These are phyloP conservation scores for Luffia ferchaultella DNA, from an alignment of 2,888 invertebrate genomes.

Conservation along the genomic window DNA sequence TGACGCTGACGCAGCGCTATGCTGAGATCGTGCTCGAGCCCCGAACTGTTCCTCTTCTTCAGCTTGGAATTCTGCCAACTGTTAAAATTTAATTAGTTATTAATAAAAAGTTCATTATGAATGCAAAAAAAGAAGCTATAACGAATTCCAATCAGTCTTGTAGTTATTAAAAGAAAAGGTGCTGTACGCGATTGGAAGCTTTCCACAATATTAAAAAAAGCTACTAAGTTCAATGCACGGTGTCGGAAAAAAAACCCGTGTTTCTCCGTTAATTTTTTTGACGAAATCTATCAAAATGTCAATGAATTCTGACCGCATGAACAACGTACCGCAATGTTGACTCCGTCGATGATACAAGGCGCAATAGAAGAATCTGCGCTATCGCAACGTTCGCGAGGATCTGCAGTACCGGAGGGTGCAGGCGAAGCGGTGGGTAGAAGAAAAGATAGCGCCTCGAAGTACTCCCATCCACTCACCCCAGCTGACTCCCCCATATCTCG, in stretches of 20 bases:
- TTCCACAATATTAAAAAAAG: too few relatives aligned
- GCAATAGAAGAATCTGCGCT: background rate
- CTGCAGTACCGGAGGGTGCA: slow-evolving; percentile 29
- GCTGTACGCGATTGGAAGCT: too few relatives aligned
- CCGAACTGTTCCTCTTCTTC: slow-evolving; percentile 48
- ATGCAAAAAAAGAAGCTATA: too few relatives aligned
- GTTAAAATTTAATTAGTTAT: too few relatives aligned
- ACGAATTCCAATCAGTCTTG: too few relatives aligned
- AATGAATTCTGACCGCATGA: too few relatives aligned
- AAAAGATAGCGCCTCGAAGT: slow-evolving; percentile 48
- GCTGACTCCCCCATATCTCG: slow-evolving; percentile 16
- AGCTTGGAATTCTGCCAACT: slow-evolving; percentile 55
- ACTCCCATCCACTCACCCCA: slow-evolving; percentile 43
- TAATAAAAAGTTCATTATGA: too few relatives aligned
- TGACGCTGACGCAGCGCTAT: slow-evolving; percentile 14
- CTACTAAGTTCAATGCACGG: too few relatives aligned
- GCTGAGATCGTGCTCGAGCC: background rate
- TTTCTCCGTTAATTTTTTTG: too few relatives aligned
- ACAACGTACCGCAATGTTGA: slow-evolving; percentile 48
- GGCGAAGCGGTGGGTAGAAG: slow-evolving; percentile 22
- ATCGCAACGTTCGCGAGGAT: slow-evolving; percentile 17
- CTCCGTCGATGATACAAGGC: slow-evolving; percentile 26
- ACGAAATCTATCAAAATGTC: too few relatives aligned
- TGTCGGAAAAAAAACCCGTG: too few relatives aligned
- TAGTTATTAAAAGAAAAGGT: too few relatives aligned